Conservation (phyloP, 2,797 vertebrate genomes). For the Sebastiscus tertius region DNA sequence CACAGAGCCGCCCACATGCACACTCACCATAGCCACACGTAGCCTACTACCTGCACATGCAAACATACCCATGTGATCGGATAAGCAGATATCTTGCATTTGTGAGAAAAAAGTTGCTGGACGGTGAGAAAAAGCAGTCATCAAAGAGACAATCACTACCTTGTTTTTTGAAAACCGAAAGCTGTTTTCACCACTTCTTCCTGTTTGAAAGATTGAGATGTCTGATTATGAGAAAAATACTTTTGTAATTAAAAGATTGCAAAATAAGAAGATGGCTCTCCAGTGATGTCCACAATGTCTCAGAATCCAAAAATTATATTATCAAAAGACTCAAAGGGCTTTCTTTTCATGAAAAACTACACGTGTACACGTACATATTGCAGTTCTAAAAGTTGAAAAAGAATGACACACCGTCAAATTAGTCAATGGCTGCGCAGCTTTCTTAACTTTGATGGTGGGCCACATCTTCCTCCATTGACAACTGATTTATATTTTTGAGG, state of each 20-base stretch:
- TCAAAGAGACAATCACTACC: not conserved
- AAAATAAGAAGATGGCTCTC: not conserved
- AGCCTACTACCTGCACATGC: no score
- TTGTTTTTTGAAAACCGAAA: not conserved
- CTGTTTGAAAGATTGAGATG: slow-evolving; percentile 10
- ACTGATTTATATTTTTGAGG: not conserved
- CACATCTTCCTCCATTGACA: not conserved
- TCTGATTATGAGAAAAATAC: not conserved
- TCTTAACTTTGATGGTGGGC: not conserved
- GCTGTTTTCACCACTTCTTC: slow-evolving; percentile 16
- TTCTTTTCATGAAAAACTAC: not conserved
- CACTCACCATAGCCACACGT: not conserved
- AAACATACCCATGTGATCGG: not conserved
- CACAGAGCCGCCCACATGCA: not conserved
- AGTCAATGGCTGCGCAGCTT: not conserved
- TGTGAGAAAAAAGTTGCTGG: not conserved
- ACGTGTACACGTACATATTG: not conserved
- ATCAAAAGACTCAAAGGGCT: not conserved
- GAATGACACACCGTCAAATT: not conserved
- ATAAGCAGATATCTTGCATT: not conserved
- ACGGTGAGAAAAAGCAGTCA: not conserved
- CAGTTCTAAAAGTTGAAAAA: not conserved
- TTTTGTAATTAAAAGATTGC: not conserved
- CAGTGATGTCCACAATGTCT: not conserved
- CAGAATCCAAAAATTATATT: not conserved